Conservation (phyloP, 2,113 vertebrate genomes). For the Naja naja region DNA sequence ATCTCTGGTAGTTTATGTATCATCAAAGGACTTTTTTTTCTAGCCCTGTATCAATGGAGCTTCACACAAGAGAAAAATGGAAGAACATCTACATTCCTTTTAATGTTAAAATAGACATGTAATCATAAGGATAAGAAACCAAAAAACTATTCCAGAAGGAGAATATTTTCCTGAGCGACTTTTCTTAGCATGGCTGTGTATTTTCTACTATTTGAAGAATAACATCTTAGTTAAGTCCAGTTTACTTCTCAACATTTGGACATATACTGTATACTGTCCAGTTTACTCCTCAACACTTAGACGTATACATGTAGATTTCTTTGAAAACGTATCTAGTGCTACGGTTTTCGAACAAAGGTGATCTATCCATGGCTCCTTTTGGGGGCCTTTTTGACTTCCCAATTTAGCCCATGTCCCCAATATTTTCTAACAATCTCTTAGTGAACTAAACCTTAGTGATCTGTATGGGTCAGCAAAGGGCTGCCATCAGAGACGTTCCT, state of each 20-base stretch:
- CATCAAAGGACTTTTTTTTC: slow-evolving; percentile 5
- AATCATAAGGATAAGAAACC: background rate
- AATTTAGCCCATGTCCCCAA: background rate
- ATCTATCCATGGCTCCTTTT: background rate
- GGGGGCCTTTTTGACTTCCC: background rate
- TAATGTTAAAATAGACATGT: background rate
- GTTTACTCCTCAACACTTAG: background rate
- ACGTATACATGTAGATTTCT: background rate
- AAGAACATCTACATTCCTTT: background rate
- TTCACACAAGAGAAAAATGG: slow-evolving; percentile 5
- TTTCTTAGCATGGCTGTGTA: background rate
- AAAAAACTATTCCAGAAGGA: background rate
- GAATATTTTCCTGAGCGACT: background rate
- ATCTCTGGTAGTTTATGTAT: slow-evolving; percentile 19
- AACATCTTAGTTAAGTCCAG: background rate
- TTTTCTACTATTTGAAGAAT: background rate
- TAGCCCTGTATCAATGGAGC: background rate
- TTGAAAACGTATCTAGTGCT: background rate
- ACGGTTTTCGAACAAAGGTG: background rate
- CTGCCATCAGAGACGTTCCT: too few relatives aligned
- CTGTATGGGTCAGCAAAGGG: background rate
- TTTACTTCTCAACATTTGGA: background rate
- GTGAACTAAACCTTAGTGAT: background rate
- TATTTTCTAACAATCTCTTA: background rate
- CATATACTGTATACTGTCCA: too few relatives aligned